Evolutionary conservation across 2,888 invertebrate genomes (phyloP), one percentile per base, ranked within the genome.

Genomic region (Thera obeliscata): DNA sequence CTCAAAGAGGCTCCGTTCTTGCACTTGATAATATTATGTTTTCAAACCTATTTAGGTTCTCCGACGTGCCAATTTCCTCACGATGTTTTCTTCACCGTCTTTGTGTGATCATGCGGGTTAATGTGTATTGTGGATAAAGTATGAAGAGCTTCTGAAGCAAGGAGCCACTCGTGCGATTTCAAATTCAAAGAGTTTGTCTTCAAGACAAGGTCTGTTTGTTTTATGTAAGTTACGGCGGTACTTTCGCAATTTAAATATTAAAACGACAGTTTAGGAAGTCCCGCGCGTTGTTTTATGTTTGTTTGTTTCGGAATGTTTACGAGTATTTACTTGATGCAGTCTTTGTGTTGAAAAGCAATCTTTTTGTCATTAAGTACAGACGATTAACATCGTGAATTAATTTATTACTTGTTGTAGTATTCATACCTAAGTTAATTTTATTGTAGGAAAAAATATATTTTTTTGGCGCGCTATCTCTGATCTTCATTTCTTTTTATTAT

Each of bases 141-240:
- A 46, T 22, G 12, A 22, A 2, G 2, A 33, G 52, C 8, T 52
- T 52, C 9, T 52, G 3, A 7, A 33, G 52, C 2, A 33, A 33
- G 9, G n/a, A 52, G 52, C 50, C 6, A 41, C 38, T 55, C 38
- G 41, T 56, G 66, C 57, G 66, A 70, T 73, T 75, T 69, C 66
- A 67, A 69, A 75, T 73, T 74, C 67, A 74, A 72, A 67, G 70
- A 74, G 68, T 68, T 72, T 68, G 70, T 70, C 71, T 69, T 63
- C 56, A 49, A 35, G 65, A 66, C 55, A 52, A 43, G 65, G 65
- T 69, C 62, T 43, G 65, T 65, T 58, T 69, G 65, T 59, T 69
- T 68, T 33, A 55, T 65, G 55, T 69, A 65, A 69, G 65, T 69
- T 62, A 69, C 59, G 52, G 46, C n/a, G 38, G 61, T 62, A 69